Conservation (phyloP, 2,888 invertebrate genomes). For the Synergus umbraculus region DNA sequence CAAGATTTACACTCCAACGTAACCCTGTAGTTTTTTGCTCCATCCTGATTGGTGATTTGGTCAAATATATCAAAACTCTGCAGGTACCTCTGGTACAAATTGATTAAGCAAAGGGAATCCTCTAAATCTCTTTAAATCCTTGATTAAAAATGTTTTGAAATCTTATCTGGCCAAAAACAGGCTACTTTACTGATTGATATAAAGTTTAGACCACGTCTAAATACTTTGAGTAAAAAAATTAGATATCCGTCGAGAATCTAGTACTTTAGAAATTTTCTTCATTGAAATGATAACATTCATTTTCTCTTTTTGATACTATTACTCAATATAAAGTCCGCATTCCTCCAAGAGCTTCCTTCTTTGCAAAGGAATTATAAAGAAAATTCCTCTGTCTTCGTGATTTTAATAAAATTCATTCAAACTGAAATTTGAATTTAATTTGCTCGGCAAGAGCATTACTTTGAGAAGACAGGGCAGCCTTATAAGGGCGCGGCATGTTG, state of each 20-base stretch:
- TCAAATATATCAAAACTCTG: not conserved
- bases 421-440: not conserved
- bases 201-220: not conserved
- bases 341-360: not conserved
- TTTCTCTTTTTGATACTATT: too few relatives aligned
- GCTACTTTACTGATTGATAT: not conserved
- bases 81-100: not conserved
- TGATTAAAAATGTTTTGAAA: too few relatives aligned
- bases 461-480: not conserved
- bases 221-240: too few relatives aligned
- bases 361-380: not conserved
- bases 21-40: not conserved
- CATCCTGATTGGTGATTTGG: not conserved
- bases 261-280: too few relatives aligned
- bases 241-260: too few relatives aligned
- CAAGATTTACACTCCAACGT: not conserved
- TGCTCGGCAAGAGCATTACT: not conserved
- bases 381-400: not conserved
- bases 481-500: conserved; percentile 20
- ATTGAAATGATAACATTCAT: not conserved
- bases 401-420: not conserved
- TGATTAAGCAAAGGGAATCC: not conserved
- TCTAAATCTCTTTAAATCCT: too few relatives aligned
- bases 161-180: not conserved
- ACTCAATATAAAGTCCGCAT: not conserved